Base-by-base conservation (phyloP, 2,113 vertebrate genomes). In the Oncorhynchus keta region DNA sequence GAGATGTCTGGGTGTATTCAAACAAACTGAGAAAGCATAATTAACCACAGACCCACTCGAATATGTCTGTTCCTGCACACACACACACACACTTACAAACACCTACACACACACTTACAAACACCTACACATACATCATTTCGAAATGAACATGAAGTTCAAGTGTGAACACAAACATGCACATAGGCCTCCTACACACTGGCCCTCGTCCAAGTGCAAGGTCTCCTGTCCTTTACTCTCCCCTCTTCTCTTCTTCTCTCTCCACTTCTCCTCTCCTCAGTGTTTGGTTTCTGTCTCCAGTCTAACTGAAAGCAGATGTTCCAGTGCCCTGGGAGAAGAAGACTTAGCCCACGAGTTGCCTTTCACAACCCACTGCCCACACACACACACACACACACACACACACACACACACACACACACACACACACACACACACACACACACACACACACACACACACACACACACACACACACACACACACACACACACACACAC, bases 231-330 rank as follows among this genome's bases (percentile, higher is more conserved):
- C 2, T 45, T 11, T 45, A 9, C 39, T 11, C 55, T 61, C 59
- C 8, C 22, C 18, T 5, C 13, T 3, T 8, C 59, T 35, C 51
- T 18, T 18, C 59, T 22, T 2, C n/a, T n/a, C 18, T 9, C 51
- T 20, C 51, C 35, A 35, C 35, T 35, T 4, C 16, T 16, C 55
- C 55, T 2, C 14, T 57, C 14, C 16, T 20, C 55, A 4, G 39
- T 45, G 39, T 8, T 62, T 22, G 18, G 59, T 62, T 62, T 62
- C 59, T 62, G 6, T 62, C 12, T 62, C 18, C 59, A 62, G 59
- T 95, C 91, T 95, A 96, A 96, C 93, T 95, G 86, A 91, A 95
- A 95, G 92, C 95, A 96, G 93, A 95, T 95, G 95, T 95, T 93
- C 9, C 9, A 12, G 8, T 45, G 9, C 9, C 89, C 92, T 75